A percentile compares a stretch with the other conserved stretches of the same genome.
Evolutionary conservation across 1,140 invertebrate species (phyloP).

Genomic region (Tyrophagus putrescentiae): DNA sequence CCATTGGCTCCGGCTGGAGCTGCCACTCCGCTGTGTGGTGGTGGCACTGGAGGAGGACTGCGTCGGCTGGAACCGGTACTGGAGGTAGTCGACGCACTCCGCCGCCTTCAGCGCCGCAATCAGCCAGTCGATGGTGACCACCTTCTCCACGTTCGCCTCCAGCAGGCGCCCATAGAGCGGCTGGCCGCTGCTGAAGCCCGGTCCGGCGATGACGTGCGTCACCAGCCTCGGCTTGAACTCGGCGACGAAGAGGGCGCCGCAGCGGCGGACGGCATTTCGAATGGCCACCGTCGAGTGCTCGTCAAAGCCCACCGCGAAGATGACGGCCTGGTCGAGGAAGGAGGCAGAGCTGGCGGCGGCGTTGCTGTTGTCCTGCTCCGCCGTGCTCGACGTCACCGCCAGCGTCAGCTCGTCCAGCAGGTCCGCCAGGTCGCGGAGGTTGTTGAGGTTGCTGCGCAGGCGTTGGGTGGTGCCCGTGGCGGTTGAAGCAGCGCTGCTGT

Average conservation of each 20-base stretch:
- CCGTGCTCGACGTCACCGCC: not conserved
- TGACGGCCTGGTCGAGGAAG: not conserved
- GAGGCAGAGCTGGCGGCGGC: not conserved
- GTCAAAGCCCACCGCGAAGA: constrained; percentile 11
- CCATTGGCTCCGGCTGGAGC: too few relatives aligned
- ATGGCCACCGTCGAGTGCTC: not conserved
- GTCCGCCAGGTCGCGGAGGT: not conserved
- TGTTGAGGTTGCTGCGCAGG: not conserved
- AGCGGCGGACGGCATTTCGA: not conserved
- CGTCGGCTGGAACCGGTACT: too few relatives aligned
- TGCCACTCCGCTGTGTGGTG: too few relatives aligned
- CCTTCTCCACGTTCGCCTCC: not conserved
- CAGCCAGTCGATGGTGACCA: constrained; percentile 18
- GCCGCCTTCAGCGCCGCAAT: not conserved
- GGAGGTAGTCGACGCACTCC: too few relatives aligned
- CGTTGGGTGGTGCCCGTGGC: not conserved
- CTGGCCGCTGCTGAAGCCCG: not conserved
- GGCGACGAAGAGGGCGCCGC: not conserved
- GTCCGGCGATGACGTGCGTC: constrained; percentile 8
- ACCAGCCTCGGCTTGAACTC: not conserved
- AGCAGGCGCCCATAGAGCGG: not conserved
- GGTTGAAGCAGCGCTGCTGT: not conserved
- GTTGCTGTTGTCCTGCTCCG: not conserved
- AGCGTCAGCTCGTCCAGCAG: not conserved
- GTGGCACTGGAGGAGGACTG: too few relatives aligned